Conservation (phyloP, 2,888 invertebrate genomes). For the Drosophila atripex region DNA sequence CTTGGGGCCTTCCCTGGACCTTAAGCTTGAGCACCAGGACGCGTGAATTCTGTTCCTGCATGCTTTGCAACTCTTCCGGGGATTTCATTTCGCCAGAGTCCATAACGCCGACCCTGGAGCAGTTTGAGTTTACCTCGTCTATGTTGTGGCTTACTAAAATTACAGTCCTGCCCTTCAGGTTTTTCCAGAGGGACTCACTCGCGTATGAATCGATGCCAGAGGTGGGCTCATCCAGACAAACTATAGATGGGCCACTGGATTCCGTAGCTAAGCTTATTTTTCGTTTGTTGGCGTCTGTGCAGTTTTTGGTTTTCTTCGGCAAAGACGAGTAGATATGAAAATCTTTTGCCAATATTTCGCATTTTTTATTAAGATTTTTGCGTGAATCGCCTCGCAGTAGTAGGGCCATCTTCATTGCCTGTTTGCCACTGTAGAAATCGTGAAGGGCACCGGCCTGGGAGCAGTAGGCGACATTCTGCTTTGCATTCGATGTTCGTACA, state of each 20-base stretch:
- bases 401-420: slow-evolving; percentile 87
- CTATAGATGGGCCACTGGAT: slow-evolving; percentile 87
- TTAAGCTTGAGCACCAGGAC: not conserved
- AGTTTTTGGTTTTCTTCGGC: slow-evolving; percentile 85
- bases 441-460: slow-evolving; percentile 89
- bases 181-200: slow-evolving; percentile 90
- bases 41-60: slow-evolving; percentile 85
- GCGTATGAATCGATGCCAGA: slow-evolving; percentile 82
- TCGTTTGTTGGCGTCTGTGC: slow-evolving; percentile 89
- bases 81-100: slow-evolving; percentile 89
- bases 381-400: slow-evolving; percentile 76
- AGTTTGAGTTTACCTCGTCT: slow-evolving; percentile 92
- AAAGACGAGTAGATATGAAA: slow-evolving; percentile 86
- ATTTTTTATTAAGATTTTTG: slow-evolving; percentile 84
- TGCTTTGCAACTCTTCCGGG: slow-evolving; percentile 88
- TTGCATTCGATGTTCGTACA: slow-evolving; percentile 83
- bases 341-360: slow-evolving; percentile 81
- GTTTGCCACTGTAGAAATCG: slow-evolving; percentile 87
- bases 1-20: not conserved
- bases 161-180: slow-evolving; percentile 88
- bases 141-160: slow-evolving; percentile 92
- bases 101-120: slow-evolving; percentile 90
- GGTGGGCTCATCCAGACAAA: slow-evolving; percentile 88
- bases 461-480: slow-evolving; percentile 87
- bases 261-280: slow-evolving; percentile 89